Evolutionary conservation across 2,797 vertebrate genomes (phyloP).

Genomic region (Enteromius afrohamiltoni): DNA sequence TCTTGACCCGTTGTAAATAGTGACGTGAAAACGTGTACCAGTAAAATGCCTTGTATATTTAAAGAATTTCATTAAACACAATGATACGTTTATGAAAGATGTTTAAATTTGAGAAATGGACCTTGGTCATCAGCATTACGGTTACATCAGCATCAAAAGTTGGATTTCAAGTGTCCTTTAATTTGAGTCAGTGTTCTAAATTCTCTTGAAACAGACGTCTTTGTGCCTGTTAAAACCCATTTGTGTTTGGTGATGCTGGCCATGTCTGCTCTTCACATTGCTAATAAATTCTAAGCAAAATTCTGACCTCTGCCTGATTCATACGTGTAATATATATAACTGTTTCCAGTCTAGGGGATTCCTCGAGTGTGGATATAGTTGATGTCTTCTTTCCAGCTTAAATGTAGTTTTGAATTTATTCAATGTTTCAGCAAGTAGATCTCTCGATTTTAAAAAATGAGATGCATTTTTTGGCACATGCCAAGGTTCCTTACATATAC

Average conservation of each 20-base stretch:
- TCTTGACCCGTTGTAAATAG: slow-evolving; percentile 76
- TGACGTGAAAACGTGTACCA: slow-evolving; percentile 36
- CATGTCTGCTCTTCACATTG: slow-evolving; percentile 19
- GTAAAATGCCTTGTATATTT: slow-evolving; percentile 26
- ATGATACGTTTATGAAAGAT: not conserved
- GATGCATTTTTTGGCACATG: slow-evolving; percentile 78
- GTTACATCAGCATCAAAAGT: slow-evolving; percentile 9
- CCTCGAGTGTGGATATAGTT: not conserved
- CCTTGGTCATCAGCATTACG: slow-evolving; percentile 20
- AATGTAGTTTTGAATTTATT: not conserved
- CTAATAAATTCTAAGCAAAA: slow-evolving; percentile 39
- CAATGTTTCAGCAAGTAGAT: not conserved
- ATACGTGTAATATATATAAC: not conserved
- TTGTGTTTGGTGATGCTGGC: slow-evolving; percentile 36
- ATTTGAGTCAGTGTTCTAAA: slow-evolving; percentile 1
- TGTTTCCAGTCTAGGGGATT: not conserved
- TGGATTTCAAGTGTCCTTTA: slow-evolving; percentile 40
- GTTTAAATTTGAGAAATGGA: slow-evolving; percentile 4
- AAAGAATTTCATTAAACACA: slow-evolving; percentile 6
- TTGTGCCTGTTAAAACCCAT: slow-evolving; percentile 28
- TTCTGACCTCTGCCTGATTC: not conserved
- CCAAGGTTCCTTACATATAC: slow-evolving; percentile 45
- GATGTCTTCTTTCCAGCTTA: not conserved
- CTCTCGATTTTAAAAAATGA: slow-evolving; percentile 66
- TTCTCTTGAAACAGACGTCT: not conserved